Percentiles rank a stretch among this genome's conserved stretches.
These are phyloP conservation scores for Darevskia nairensis DNA, from an alignment of 2,797 vertebrate species.

Conservation along the genomic window DNA sequence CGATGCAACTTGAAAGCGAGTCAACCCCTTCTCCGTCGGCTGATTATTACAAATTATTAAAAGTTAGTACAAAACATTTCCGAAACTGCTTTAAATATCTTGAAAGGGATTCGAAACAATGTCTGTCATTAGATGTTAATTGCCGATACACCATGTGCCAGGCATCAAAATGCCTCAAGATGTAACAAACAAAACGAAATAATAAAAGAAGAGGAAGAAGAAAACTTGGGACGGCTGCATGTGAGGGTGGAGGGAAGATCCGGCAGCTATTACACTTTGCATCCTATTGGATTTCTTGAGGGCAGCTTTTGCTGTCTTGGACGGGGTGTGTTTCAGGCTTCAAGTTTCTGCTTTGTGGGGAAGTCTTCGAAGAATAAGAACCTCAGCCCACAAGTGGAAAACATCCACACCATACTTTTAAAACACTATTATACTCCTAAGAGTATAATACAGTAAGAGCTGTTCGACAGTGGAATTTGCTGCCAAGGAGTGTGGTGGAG, in stretches of 20 bases:
- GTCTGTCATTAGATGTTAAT: slow-evolving; percentile 41
- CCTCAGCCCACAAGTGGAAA: no score
- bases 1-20: slow-evolving; percentile 35
- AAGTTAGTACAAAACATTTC: slow-evolving; percentile 46
- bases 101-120: slow-evolving; percentile 42
- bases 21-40: slow-evolving; percentile 12
- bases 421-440: no score
- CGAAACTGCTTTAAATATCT: slow-evolving; percentile 40
- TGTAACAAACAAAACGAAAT: slow-evolving; percentile 24
- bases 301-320: not conserved
- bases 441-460: no score
- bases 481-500: no score
- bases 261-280: not conserved
- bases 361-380: no score
- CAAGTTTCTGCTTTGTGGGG: no score
- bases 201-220: not conserved
- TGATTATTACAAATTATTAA: slow-evolving; percentile 35
- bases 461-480: no score
- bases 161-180: slow-evolving; percentile 30
- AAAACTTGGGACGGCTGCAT: not conserved
- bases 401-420: no score
- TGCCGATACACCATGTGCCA: not conserved
- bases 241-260: rapidly evolving
- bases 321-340: no score
- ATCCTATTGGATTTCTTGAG: not conserved